Conservation (phyloP, 1,140 invertebrate genomes). For the Microplitis demolitor region DNA sequence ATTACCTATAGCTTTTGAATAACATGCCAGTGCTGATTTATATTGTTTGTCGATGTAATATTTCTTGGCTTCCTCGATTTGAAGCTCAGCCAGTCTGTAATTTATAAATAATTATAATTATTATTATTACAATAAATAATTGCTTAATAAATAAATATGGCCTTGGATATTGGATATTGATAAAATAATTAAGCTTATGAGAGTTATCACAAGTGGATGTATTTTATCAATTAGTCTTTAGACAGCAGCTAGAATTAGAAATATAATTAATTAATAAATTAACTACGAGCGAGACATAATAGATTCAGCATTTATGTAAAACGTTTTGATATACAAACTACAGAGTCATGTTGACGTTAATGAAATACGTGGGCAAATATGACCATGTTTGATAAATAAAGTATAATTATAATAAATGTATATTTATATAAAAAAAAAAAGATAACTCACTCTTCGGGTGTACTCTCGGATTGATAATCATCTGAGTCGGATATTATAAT, state of each 20-base stretch:
- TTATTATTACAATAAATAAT: neutral
- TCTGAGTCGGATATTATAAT: neutral
- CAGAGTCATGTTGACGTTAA: neutral
- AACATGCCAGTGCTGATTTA: slow-evolving; percentile 78
- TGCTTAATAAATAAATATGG: neutral
- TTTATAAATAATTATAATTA: neutral
- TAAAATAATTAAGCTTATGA: neutral
- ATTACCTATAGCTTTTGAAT: slow-evolving; percentile 85
- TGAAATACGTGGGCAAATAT: neutral
- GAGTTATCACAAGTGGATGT: too few species aligned
- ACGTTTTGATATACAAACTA: too few species aligned
- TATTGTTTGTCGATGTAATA: slow-evolving; percentile 88
- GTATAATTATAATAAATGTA: neutral
- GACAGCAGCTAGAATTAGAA: too few species aligned
- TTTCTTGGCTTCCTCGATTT: slow-evolving; percentile 88
- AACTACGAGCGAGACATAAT: too few species aligned
- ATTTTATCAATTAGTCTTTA: too few species aligned
- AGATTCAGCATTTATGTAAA: too few species aligned
- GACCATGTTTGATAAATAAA: neutral
- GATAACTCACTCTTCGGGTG: neutral
- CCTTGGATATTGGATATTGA: neutral
- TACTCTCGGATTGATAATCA: neutral
- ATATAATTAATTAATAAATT: too few species aligned
- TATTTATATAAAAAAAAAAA: neutral
- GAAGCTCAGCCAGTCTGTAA: slow-evolving; percentile 78